These are phyloP conservation scores for Caenorhabditis angaria DNA, from an alignment of 2,888 invertebrate species.

Conservation along the genomic window DNA sequence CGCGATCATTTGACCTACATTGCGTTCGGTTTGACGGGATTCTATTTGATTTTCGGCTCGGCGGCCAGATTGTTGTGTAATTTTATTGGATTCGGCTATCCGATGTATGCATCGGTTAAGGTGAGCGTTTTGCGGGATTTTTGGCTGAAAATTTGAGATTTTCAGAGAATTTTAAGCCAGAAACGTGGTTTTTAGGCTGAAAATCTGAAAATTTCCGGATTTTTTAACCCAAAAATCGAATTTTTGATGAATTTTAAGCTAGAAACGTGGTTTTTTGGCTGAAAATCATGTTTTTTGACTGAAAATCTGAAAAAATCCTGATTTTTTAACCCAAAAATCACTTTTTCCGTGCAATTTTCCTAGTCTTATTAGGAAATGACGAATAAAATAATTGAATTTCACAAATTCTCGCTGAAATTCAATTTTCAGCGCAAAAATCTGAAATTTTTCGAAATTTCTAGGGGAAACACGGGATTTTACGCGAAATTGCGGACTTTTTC, in stretches of 20 bases:
- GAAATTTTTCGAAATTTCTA: background rate
- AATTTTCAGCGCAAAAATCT: background rate
- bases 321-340: background rate
- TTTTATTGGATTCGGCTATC: conserved; percentile 90
- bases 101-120: conserved; percentile 82
- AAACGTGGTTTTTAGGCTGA: too few relatives aligned
- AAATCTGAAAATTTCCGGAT: too few relatives aligned
- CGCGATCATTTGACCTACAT: conserved; percentile 46
- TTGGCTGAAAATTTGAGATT: background rate
- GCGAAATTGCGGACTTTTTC: background rate
- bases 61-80: conserved; percentile 94
- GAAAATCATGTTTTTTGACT: too few relatives aligned
- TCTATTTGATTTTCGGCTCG: conserved; percentile 92
- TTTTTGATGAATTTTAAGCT: too few relatives aligned
- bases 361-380: too few relatives aligned
- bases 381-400: too few relatives aligned
- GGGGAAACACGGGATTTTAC: background rate
- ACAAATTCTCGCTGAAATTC: background rate
- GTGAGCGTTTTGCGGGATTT: conserved; percentile 17
- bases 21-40: conserved; percentile 75
- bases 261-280: too few relatives aligned
- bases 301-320: too few relatives aligned
- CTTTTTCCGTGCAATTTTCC: too few relatives aligned
- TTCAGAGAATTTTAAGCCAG: too few relatives aligned
- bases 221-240: background rate